These are phyloP conservation scores for Ylistrum balloti DNA, from an alignment of 1,140 invertebrate genomes.

Conservation along the genomic window DNA sequence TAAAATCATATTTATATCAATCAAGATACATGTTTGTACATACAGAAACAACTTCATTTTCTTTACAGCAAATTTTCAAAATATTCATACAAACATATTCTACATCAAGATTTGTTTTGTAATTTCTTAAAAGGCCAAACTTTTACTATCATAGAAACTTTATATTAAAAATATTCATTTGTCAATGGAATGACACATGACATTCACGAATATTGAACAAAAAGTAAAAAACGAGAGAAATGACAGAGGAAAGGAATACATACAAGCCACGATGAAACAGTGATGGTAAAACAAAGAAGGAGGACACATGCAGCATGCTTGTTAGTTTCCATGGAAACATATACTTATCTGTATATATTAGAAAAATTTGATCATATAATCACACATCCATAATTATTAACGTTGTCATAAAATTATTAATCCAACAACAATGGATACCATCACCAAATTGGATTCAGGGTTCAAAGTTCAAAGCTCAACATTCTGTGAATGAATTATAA, in stretches of 20 bases:
- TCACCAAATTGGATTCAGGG: not conserved
- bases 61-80: too few relatives aligned
- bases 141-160: too few relatives aligned
- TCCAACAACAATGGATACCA: not conserved
- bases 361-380: not conserved
- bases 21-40: too few relatives aligned
- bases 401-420: not conserved
- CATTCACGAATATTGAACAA: conserved; percentile 4
- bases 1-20: too few relatives aligned
- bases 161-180: too few relatives aligned
- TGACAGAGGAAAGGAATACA: not conserved
- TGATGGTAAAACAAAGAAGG: not conserved
- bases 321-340: conserved; percentile 32
- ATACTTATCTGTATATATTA: not conserved
- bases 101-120: too few relatives aligned
- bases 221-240: not conserved
- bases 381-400: not conserved
- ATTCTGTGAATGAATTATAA: not conserved
- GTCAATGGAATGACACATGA: not conserved
- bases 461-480: not conserved
- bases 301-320: conserved; percentile 2
- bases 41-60: too few relatives aligned
- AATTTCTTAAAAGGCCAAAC: too few relatives aligned
- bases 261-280: not conserved
- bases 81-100: too few relatives aligned